phyloP scores from a whole-genome alignment of 2,797 vertebrate species.

The Gila robusta region DNA sequence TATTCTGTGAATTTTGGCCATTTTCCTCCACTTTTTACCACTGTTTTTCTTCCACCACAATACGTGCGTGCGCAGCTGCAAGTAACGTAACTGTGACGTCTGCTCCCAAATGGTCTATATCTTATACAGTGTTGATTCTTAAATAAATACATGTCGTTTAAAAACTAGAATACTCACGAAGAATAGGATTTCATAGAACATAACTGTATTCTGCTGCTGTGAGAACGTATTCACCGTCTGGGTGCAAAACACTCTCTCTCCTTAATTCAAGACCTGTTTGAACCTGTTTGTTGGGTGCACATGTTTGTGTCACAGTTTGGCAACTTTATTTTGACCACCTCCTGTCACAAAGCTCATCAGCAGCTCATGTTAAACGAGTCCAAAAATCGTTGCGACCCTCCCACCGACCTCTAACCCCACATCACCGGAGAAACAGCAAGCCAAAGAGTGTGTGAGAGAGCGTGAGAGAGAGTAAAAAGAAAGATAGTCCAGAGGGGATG shows the following conservation, averaged over 20 bases:
- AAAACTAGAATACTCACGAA: not conserved
- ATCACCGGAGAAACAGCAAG: slow-evolving; percentile 70
- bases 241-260: slow-evolving; percentile 1
- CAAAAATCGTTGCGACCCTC: slow-evolving; percentile 79
- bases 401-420: slow-evolving; percentile 68
- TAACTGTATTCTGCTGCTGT: not conserved
- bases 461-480: not conserved
- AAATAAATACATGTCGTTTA: not conserved
- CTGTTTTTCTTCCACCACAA: not conserved
- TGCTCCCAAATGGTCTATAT: not conserved
- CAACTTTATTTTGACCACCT: slow-evolving; percentile 75
- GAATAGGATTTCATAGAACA: not conserved
- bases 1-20: not conserved
- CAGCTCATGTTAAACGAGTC: slow-evolving; percentile 79
- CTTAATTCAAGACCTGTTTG: slow-evolving; percentile 40
- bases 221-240: not conserved
- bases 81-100: not conserved
- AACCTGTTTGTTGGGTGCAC: slow-evolving; percentile 51
- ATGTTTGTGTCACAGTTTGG: slow-evolving; percentile 77
- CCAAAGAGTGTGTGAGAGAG: slow-evolving; percentile 63
- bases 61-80: too few species aligned
- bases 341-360: slow-evolving; percentile 73
- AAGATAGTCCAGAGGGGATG: slow-evolving; percentile 31
- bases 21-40: not conserved
- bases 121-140: not conserved